Evolutionary conservation across 2,113 vertebrate species (phyloP).

Genomic region (Tachycineta bicolor): DNA sequence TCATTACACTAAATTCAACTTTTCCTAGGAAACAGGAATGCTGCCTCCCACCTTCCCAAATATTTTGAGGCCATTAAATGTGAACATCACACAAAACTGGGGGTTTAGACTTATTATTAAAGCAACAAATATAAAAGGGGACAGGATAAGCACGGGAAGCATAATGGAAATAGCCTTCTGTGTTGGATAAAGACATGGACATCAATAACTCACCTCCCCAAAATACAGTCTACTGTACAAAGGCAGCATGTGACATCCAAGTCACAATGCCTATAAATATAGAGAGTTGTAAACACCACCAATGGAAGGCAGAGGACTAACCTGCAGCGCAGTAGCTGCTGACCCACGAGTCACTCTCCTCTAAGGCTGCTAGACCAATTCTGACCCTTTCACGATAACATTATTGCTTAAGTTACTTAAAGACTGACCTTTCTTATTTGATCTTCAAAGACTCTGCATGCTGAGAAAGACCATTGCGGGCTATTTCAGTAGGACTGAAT

Average conservation of each 20-base stretch:
- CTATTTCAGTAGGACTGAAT: conserved; percentile 58
- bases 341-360: conserved; percentile 27
- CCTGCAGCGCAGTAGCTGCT: conserved; percentile 32
- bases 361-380: conserved; percentile 1
- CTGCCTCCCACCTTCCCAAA: background rate
- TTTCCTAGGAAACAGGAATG: background rate
- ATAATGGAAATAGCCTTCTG: background rate
- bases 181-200: background rate
- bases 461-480: conserved; percentile 50
- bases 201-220: conserved; percentile 26
- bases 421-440: conserved; percentile 62
- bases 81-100: background rate
- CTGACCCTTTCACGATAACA: conserved; percentile 47
- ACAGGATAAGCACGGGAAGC: background rate
- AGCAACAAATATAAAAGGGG: background rate
- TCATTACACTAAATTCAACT: background rate
- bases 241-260: conserved; percentile 49
- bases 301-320: conserved; percentile 27
- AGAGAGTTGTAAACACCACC: conserved; percentile 16
- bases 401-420: conserved; percentile 52
- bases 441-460: conserved; percentile 68
- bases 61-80: background rate
- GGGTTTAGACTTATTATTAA: background rate
- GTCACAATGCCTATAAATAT: conserved; percentile 52
- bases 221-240: conserved; percentile 46